A percentile compares a stretch with the other conserved stretches of the same genome.
These are phyloP conservation scores for Apotomis capreana DNA, from an alignment of 2,888 invertebrate species.

Conservation along the genomic window DNA sequence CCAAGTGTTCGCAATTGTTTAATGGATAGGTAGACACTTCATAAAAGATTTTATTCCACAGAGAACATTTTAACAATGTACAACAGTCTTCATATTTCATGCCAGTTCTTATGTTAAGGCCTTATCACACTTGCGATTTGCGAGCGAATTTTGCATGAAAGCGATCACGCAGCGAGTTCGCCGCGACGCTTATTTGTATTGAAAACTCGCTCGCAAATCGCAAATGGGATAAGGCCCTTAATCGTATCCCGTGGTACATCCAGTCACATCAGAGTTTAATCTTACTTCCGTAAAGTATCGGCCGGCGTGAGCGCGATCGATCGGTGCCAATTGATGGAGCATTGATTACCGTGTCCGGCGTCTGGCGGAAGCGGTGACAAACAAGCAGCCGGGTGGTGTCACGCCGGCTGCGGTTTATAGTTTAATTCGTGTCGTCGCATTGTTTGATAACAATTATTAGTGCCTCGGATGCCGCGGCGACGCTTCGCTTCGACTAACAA, in stretches of 20 bases:
- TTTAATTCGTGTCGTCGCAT: conserved; percentile 10
- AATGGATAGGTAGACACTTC: neutral
- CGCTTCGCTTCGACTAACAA: no score
- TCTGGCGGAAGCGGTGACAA: conserved; percentile 30
- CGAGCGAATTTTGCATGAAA: no score
- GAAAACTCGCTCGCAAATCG: no score
- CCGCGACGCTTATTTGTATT: no score
- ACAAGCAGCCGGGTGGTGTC: conserved; percentile 2
- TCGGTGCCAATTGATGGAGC: conserved; percentile 8
- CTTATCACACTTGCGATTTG: no score
- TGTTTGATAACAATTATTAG: conserved; percentile 6
- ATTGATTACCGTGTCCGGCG: conserved; percentile 18
- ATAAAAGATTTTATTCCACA: neutral
- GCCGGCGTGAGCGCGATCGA: neutral
- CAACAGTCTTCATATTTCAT: neutral
- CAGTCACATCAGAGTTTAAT: neutral
- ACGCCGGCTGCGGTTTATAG: conserved; percentile 1
- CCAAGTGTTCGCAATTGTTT: neutral
- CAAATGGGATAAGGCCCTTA: no score
- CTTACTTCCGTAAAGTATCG: neutral
- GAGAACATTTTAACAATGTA: neutral
- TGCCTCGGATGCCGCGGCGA: neutral
- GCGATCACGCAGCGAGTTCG: no score
- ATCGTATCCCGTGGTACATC: neutral
- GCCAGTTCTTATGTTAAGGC: neutral